phyloP scores from a whole-genome alignment of 2,888 invertebrate genomes.

The Operophtera brumata region DNA sequence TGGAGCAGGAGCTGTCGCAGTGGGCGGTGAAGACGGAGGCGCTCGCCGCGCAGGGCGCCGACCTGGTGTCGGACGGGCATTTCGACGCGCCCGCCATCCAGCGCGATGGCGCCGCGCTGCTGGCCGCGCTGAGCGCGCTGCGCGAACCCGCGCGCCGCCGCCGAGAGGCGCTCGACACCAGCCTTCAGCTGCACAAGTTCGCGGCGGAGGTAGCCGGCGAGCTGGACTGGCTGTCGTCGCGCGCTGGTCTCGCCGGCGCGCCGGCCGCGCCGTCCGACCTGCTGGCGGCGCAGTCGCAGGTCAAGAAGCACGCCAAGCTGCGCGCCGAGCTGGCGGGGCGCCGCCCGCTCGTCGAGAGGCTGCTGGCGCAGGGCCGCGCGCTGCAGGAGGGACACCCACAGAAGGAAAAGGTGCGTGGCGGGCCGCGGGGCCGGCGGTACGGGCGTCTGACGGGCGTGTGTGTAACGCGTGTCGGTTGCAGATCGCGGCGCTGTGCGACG shows the following conservation, averaged over 20 bases:
- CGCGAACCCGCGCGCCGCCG: conserved; percentile 85
- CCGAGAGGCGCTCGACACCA: conserved; percentile 86
- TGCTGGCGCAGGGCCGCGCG: conserved; percentile 87
- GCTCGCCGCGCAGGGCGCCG: conserved; percentile 89
- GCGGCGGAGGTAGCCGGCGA: conserved; percentile 96
- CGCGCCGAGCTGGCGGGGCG: conserved; percentile 94
- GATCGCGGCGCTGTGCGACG: conserved; percentile 88
- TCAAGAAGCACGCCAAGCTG: conserved; percentile 97
- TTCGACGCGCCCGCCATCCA: conserved; percentile 95
- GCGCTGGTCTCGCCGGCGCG: conserved; percentile 89
- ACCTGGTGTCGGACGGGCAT: conserved; percentile 96
- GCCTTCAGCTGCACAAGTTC: conserved; percentile 90
- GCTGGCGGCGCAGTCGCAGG: conserved; percentile 94
- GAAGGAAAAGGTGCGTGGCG: conserved; percentile 85
- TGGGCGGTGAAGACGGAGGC: conserved; percentile 91
- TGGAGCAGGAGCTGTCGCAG: conserved; percentile 92
- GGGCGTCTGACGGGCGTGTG: no score
- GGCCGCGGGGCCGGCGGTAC: no score
- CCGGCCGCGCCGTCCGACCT: conserved; percentile 90
- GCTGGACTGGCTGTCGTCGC: conserved; percentile 97
- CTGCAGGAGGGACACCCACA: conserved; percentile 91
- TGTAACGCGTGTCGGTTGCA: no score
- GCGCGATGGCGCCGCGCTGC: conserved; percentile 87
- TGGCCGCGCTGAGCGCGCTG: conserved; percentile 85
- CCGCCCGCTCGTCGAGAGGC: conserved; percentile 90